Base-by-base conservation (phyloP, 2,113 vertebrate species). In the Atherinomorus stipes region DNA sequence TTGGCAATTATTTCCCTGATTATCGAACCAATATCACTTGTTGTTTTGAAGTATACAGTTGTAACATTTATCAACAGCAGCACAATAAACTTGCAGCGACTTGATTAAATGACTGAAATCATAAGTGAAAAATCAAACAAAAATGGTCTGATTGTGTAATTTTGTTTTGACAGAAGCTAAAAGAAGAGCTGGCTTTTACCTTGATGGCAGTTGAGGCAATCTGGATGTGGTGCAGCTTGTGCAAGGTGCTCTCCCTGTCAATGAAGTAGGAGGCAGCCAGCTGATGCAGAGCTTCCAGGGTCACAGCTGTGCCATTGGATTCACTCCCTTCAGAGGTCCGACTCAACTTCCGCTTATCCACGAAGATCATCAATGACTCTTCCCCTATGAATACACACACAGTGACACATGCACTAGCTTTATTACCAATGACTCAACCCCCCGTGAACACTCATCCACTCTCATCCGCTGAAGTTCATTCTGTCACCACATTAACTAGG, bases 181-280 rank as follows among this genome's bases (percentile, higher is more conserved):
- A n/a, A 42, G 44, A 60, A 18, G 31, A n/a, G 54, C 15, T 11
- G 31, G 44, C 21, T n/a, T 71, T 89, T 91, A 95, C 94, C 94
- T 95, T 95, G 83, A 95, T 94, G 90, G 94, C 94, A 19, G 93
- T 93, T 67, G 94, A 94, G 67, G 94, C 93, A 9, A 95, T 95
- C 90, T 95, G 94, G 89, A 95, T 92, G 90, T 95, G 94, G 79
- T 95, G 94, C 67, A 95, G 92, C 83, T 92, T 94, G 78, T 93
- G 92, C 83, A 95, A 86, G 37, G 94, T 95, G 82, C 92, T 95
- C 88, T 95, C 94, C 64, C 94, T 81, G 88, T 95, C 94, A 18
- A 94, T 95, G 72, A 95, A 95, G 88, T 95, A 95, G 79, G 94
- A 95, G 65, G 94, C 94, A 2, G 94, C 94, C 91, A 95, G 93